Base-by-base conservation (phyloP, 2,113 vertebrate genomes). In the Romanogobio albipinnatus region DNA sequence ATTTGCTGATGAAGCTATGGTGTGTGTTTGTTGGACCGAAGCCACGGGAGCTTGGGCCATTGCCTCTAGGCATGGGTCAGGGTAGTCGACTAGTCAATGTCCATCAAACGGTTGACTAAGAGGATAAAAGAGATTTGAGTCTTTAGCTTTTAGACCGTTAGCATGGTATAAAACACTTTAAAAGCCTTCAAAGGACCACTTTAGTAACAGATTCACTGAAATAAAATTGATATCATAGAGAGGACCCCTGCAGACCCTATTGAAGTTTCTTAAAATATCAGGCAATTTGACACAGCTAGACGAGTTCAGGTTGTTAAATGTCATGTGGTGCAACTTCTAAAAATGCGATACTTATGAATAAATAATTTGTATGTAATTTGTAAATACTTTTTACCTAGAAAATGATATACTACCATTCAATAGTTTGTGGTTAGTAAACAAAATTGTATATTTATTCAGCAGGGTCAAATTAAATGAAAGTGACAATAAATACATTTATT, bases 1-100 rank as follows among this genome's bases (percentile, higher is more conserved):
- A 71, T 81, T 73, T 82, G 85, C 77, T 77, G 85, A 84, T 82
- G 53, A 70, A 70, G 82, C 43, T 77, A 51, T 71, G 49, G 76
- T 9, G 24, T 13, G 51, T 49, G 45, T 81, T 36, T 39, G 29
- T 77, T 84, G 81, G 59, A 36, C 61, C 7, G 8, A 4, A 53
- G 85, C 85, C 73, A 73, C 33, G 15, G 73, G 39, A 24, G 24
- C 71, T 53, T 49, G 11, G 71, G 71, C 71, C n/a, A 19, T 58
- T 36, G 75, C 26, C 24, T 84, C 24, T 47, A 45, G 53, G 53
- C 9, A 10, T 75, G 56, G 24, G 39, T 75, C 45, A 49, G 43
- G n/a, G 10, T 74, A 74, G 47, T 53, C 8, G 24, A 76, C 74
- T 33, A 76, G 26, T 33, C 1, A 8, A 33, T 0, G 15, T 76